phyloP scores from a whole-genome alignment of 2,113 vertebrate species.

The Oxygymnocypris stewartii region DNA sequence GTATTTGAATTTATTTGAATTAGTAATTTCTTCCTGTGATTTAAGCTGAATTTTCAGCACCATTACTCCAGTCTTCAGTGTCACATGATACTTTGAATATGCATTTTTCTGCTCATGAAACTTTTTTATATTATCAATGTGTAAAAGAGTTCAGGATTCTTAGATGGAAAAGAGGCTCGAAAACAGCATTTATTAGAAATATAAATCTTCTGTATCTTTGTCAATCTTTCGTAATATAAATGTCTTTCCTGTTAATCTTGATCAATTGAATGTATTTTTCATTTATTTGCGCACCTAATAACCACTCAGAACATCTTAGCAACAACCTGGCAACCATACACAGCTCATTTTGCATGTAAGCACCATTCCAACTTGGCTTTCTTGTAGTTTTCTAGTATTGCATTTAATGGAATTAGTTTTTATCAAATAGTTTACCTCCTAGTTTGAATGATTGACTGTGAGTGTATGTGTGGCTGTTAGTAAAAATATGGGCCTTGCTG shows the following conservation, averaged over 20 bases:
- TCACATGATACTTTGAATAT: background rate
- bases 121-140: too few species aligned
- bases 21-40: background rate
- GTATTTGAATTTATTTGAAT: background rate
- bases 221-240: too few species aligned
- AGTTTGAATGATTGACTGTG: background rate
- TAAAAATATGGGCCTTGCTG: background rate
- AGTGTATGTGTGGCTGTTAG: background rate
- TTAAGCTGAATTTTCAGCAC: background rate
- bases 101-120: too few species aligned
- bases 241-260: too few species aligned
- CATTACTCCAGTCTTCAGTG: background rate
- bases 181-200: too few species aligned
- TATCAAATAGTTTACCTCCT: background rate
- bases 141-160: too few species aligned
- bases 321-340: background rate
- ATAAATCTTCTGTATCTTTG: too few species aligned
- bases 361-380: background rate
- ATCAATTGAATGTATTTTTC: too few species aligned
- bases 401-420: background rate
- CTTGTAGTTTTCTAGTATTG: background rate
- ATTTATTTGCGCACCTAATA: too few species aligned
- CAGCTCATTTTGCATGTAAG: too few species aligned
- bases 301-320: background rate
- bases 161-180: too few species aligned